Evolutionary conservation across 2,113 vertebrate species (phyloP).

Genomic region (Platysternon megacephalum): DNA sequence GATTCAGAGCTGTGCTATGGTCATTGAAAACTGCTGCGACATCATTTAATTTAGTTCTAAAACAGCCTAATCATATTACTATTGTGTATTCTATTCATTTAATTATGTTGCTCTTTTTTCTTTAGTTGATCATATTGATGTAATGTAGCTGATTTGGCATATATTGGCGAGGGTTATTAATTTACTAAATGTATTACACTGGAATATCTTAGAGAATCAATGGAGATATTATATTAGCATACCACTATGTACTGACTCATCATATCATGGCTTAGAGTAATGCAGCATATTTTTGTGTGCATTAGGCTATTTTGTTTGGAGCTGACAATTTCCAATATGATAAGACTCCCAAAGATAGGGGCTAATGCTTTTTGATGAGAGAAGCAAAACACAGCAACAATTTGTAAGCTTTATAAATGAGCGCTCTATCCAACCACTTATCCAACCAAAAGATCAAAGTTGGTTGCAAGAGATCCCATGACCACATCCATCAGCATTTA

Average conservation of each 20-base stretch:
- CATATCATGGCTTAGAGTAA: constrained; percentile 37
- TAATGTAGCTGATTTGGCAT: constrained; percentile 49
- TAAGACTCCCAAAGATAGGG: not conserved
- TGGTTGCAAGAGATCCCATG: not conserved
- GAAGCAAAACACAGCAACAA: not conserved
- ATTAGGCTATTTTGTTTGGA: not conserved
- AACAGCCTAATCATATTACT: not conserved
- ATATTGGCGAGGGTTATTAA: constrained; percentile 36
- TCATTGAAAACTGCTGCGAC: not conserved
- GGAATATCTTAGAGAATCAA: constrained; percentile 66
- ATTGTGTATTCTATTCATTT: constrained; percentile 45
- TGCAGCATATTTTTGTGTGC: constrained; percentile 59
- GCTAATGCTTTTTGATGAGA: not conserved
- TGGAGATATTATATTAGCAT: constrained; percentile 51
- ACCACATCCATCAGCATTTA: not conserved
- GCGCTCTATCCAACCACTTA: not conserved
- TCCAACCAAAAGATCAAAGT: rapidly evolving
- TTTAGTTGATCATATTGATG: constrained; percentile 47
- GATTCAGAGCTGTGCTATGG: not conserved
- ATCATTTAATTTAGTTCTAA: not conserved
- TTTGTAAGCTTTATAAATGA: not conserved
- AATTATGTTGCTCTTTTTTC: constrained; percentile 59
- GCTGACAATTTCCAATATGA: not conserved
- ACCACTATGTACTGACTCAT: constrained; percentile 43
- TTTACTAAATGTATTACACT: constrained; percentile 58